phyloP scores from a whole-genome alignment of 2,797 vertebrate genomes.

The Gymnocypris eckloni region DNA sequence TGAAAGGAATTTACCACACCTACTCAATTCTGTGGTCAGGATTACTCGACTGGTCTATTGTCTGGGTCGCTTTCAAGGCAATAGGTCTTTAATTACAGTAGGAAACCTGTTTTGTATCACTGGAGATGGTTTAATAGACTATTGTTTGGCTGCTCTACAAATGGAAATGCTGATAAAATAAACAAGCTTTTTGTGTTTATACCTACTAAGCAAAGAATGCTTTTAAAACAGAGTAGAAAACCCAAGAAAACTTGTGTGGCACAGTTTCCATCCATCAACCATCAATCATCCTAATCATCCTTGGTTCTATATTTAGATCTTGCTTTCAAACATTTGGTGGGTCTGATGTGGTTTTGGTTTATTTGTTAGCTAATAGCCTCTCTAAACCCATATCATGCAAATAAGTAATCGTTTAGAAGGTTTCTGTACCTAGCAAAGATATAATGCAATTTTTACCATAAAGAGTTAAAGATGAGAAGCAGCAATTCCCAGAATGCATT shows the following conservation, averaged over 20 bases:
- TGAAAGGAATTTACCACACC: conserved; percentile 48
- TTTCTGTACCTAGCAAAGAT: background rate
- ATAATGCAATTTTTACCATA: background rate
- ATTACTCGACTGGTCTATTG: conserved; percentile 66
- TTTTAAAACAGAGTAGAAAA: conserved; percentile 47
- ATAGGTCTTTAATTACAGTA: conserved; percentile 72
- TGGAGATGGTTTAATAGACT: conserved; percentile 57
- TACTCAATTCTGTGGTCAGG: conserved; percentile 62
- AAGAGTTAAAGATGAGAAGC: background rate
- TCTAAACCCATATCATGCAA: conserved; percentile 16
- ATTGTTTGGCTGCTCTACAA: conserved; percentile 64
- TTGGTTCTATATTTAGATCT: conserved; percentile 17
- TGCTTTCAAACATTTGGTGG: conserved; percentile 3
- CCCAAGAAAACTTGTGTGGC: conserved; percentile 37
- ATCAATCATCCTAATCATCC: conserved; percentile 22
- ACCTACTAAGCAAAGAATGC: conserved; percentile 49
- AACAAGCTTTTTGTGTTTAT: conserved; percentile 64
- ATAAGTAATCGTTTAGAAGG: background rate
- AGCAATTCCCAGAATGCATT: background rate
- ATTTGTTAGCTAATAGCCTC: conserved; percentile 8
- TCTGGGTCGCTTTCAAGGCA: conserved; percentile 65
- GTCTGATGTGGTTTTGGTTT: conserved; percentile 29
- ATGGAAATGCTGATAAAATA: conserved; percentile 59
- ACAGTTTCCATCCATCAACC: conserved; percentile 39
- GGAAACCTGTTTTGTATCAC: conserved; percentile 66